Evolutionary conservation across 2,797 vertebrate species (phyloP).

Genomic region (Leuciscus waleckii): DNA sequence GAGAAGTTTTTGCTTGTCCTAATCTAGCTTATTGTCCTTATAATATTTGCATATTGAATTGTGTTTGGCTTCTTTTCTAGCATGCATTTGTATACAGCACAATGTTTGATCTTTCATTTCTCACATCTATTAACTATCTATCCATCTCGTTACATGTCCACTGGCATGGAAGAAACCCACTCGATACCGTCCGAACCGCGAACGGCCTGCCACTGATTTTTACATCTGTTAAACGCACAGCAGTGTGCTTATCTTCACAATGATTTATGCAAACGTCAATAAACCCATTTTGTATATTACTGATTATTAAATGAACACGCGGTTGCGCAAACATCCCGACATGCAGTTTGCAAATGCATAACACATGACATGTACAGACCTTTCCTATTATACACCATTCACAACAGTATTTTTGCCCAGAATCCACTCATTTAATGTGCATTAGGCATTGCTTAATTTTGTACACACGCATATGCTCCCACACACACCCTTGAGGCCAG

Average conservation of each 20-base stretch:
- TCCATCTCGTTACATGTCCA: conserved; percentile 11
- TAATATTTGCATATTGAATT: background rate
- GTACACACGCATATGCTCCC: conserved; percentile 21
- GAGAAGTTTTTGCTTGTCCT: background rate
- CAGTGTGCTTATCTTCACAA: background rate
- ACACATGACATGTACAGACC: background rate
- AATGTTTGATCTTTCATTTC: conserved; percentile 7
- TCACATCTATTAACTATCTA: conserved; percentile 22
- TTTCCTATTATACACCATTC: background rate
- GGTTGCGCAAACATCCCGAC: background rate
- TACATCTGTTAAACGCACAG: conserved; percentile 5
- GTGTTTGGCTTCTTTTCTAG: background rate
- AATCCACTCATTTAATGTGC: background rate
- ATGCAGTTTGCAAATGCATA: background rate
- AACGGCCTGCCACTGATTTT: background rate
- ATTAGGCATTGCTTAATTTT: conserved; percentile 33
- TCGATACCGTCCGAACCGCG: conserved; percentile 21
- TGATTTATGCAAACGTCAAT: conserved; percentile 17
- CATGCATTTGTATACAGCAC: background rate
- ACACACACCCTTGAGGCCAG: conserved; percentile 40
- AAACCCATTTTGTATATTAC: background rate
- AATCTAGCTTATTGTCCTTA: background rate
- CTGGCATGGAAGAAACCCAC: conserved; percentile 18
- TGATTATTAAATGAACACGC: background rate
- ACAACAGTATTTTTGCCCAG: background rate